Percentiles rank a stretch among this genome's conserved stretches.
These are phyloP conservation scores for Triplophysa bombifrons DNA, from an alignment of 2,797 vertebrate species.

Conservation along the genomic window DNA sequence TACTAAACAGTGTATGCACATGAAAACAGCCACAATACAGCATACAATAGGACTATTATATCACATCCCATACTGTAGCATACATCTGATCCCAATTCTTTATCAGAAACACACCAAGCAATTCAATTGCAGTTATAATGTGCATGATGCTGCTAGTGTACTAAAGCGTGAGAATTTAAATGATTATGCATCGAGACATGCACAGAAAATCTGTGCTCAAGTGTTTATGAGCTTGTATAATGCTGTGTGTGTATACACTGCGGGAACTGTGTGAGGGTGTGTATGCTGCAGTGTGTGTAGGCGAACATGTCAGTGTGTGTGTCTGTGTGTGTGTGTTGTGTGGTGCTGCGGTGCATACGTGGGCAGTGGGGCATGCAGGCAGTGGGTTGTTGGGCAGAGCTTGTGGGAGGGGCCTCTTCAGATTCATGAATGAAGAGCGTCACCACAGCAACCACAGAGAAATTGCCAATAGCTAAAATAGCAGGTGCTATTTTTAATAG, in stretches of 20 bases:
- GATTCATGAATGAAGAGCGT: constrained; percentile 66
- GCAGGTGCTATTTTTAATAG: constrained; percentile 2
- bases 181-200: not conserved
- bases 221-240: constrained; percentile 30
- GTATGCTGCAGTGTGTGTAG: constrained; percentile 45
- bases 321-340: constrained; percentile 31
- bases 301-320: constrained; percentile 49
- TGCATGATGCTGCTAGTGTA: not conserved
- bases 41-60: too few relatives aligned
- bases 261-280: constrained; percentile 9
- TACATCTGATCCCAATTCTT: not conserved
- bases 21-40: not conserved
- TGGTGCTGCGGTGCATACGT: constrained; percentile 49
- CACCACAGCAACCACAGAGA: constrained; percentile 56
- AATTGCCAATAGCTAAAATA: constrained; percentile 25
- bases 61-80: too few relatives aligned
- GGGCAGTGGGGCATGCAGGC: constrained; percentile 26
- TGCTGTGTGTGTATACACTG: constrained; percentile 13
- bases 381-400: not conserved
- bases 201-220: not conserved
- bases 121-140: too few relatives aligned
- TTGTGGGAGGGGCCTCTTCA: constrained; percentile 24
- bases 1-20: not conserved
- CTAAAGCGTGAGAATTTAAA: not conserved
- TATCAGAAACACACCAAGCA: not conserved